Evolutionary conservation across 2,113 vertebrate species (phyloP), one percentile per base, ranked within the genome.

Genomic region (Nematolebias whitei): DNA sequence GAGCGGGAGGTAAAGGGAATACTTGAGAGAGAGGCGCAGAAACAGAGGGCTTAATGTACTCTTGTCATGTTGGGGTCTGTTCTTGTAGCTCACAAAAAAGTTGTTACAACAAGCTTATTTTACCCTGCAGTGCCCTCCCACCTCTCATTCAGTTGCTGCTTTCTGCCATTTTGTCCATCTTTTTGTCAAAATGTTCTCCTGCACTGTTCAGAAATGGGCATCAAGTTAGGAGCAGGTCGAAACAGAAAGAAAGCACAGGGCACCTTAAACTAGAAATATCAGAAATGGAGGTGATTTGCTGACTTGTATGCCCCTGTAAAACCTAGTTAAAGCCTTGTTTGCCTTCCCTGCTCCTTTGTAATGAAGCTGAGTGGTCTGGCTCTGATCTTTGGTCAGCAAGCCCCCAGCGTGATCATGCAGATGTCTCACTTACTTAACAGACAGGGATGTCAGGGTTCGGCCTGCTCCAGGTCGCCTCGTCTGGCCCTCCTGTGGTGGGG

Each of bases 401-500:
- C 44, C 63, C 51, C 35, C 63, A 47, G 63, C 67, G 38, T 50
- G 65, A 54, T 65, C 49, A 24, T 52, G 48, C 58, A 69, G 63
- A 84, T 10, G 41, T 71, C 67, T 87, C 62, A 79, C 71, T 71
- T 64, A 68, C 63, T 80, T 65, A 80, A 76, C 47, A 56, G 71
- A 79, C 77, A 38, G 14, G 60, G 63, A 20, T 2, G 15, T 69
- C 41, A 59, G 59, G 6, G 32, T n/a, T 57, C 6, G 11, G 54
- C 63, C 56, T 0, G 1, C 2, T 14, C 29, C 23, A 1, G 26
- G 35, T 65, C 4, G 12, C 10, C 47, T 63, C 12, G 32, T 44
- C 61, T 0, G n/a, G 40, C 18, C 22, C 7, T 19, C 26, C 54
- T 26, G 24, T 24, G 64, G 22, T n/a, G 48, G 13, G n/a, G 13